Evolutionary conservation across 1,140 invertebrate species (phyloP).

Genomic region (Aphaenogaster rudis): DNA sequence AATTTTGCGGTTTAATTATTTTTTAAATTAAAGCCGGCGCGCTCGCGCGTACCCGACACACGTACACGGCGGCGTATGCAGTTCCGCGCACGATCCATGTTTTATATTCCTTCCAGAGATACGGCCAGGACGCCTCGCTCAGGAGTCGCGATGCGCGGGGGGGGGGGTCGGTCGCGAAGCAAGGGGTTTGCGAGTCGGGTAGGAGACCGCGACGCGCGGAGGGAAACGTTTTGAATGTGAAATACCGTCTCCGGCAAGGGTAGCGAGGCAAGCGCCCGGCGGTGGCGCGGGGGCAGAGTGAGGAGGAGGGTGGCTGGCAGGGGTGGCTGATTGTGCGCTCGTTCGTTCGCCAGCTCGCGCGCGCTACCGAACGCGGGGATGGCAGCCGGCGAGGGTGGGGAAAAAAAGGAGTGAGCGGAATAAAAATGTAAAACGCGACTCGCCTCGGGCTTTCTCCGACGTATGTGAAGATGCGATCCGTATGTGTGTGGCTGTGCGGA

Average conservation of each 20-base stretch:
- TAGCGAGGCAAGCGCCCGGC: neutral
- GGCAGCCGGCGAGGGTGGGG: conserved; percentile 36
- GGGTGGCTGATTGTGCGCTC: conserved; percentile 69
- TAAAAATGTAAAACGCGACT: conserved; percentile 79
- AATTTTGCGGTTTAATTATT: conserved; percentile 85
- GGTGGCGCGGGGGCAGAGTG: conserved; percentile 26
- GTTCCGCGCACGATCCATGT: conserved; percentile 63
- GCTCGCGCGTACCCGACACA: neutral
- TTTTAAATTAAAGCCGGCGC: conserved; percentile 82
- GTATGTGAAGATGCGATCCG: conserved; percentile 44
- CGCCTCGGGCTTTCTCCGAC: conserved; percentile 69
- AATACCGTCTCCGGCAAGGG: conserved; percentile 70
- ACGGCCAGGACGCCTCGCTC: conserved; percentile 66
- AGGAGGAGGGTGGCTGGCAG: conserved; percentile 26
- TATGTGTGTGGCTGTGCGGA: conserved; percentile 32
- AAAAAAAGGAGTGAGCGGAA: conserved; percentile 71
- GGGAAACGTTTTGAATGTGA: conserved; percentile 74
- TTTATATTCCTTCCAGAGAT: conserved; percentile 81
- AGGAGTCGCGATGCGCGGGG: conserved; percentile 59
- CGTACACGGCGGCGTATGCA: neutral
- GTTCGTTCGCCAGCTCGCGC: conserved; percentile 67
- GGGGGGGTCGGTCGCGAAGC: conserved; percentile 48
- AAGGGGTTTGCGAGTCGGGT: conserved; percentile 36
- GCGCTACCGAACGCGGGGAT: conserved; percentile 25
- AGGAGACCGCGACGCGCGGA: conserved; percentile 64